phyloP scores from a whole-genome alignment of 2,113 vertebrate genomes.

The Leptosomus discolor region DNA sequence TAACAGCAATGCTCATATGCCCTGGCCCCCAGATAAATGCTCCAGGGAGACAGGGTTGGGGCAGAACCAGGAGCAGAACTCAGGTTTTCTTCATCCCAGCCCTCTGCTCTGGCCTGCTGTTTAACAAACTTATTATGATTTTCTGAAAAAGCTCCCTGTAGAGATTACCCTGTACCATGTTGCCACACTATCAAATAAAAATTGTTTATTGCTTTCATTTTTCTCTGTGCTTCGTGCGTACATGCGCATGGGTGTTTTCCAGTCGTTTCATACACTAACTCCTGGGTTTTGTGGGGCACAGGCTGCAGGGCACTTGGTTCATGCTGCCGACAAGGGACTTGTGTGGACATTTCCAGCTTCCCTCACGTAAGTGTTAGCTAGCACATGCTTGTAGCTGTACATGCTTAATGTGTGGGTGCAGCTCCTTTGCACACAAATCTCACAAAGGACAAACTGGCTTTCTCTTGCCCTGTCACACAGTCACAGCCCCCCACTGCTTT shows the following conservation, averaged over 20 bases:
- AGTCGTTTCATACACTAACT: not conserved
- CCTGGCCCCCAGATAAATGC: not conserved
- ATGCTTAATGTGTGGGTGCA: fast-evolving
- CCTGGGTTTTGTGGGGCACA: not conserved
- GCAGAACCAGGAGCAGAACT: not conserved
- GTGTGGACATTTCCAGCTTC: not conserved
- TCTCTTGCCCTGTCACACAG: not conserved
- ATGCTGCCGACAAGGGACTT: not conserved
- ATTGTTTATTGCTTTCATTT: not conserved
- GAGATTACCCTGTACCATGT: not conserved
- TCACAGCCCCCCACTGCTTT: not conserved
- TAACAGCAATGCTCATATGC: not conserved
- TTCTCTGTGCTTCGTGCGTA: not conserved
- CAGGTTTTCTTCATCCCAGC: fast-evolving
- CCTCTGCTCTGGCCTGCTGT: not conserved
- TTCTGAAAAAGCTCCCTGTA: not conserved
- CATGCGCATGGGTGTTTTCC: not conserved
- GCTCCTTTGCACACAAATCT: not conserved
- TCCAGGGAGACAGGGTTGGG: not conserved
- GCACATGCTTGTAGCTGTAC: too few relatives aligned
- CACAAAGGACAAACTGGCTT: not conserved
- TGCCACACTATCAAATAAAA: not conserved
- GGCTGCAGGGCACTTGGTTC: not conserved
- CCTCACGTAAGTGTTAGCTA: too few relatives aligned
- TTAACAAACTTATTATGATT: not conserved